Base-by-base conservation (phyloP, 2,113 vertebrate species). In the Tringa solitaria region DNA sequence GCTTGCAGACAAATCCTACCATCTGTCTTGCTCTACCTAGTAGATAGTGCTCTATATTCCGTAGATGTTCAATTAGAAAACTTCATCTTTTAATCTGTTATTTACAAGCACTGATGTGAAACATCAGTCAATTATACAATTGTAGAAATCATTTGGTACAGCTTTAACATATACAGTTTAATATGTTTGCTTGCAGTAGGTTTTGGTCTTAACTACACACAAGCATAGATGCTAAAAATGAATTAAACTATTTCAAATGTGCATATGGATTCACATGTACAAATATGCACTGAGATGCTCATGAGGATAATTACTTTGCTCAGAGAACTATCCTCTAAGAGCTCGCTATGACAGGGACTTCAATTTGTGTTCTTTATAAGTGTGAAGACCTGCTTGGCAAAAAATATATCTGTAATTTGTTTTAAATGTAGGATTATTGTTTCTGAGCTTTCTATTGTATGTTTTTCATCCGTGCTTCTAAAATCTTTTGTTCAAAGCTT, bases 241-340 rank as follows among this genome's bases (percentile, higher is more conserved):
- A 77, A 59, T 37, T 24, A 28, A 83, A 3, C n/a, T 4, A 2
- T 81, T 67, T 67, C 51, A 79, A 12, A 10, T 4, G 54, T 63
- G 72, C 33, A 2, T 68, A 1, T 35, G 68, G 63, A 6, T 23
- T 74, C 64, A 53, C 35, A 12, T 37, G 28, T 65, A 64, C 22
- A 54, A 11, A 51, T 8, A 2, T 6, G 6, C 16, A 26, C 27
- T 0, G 26, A 17, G 73, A 35, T 9, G 0, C 0, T 22, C 5
- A 2, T 8, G 51, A 19, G 79, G 39, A 18, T 18, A 56, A 48
- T 14, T 39, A 37, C 14, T 7, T 51, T 59, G 68, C 57, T 79
- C 39, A 24, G 61, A 53, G 57, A 73, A 7, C 6, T 45, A 37
- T 28, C 35, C 37, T 45, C 14, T 7, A 8, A 14, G n/a, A 70